phyloP scores from a whole-genome alignment of 2,797 vertebrate species.

The Gallinago solitaria region DNA sequence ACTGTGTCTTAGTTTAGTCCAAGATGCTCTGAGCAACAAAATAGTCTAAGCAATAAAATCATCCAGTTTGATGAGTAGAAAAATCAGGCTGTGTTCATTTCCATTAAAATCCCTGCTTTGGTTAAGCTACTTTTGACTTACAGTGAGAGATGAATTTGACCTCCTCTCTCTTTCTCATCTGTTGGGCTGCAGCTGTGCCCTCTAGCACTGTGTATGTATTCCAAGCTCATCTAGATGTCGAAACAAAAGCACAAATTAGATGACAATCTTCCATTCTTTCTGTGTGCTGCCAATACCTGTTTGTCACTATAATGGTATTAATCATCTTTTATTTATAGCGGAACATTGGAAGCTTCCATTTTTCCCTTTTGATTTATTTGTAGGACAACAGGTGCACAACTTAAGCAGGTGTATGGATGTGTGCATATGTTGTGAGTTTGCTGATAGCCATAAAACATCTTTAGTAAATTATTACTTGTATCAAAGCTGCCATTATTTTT shows the following conservation, averaged over 20 bases:
- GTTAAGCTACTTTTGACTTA: constrained; percentile 51
- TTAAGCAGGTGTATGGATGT: not conserved
- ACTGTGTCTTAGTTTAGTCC: not conserved
- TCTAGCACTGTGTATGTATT: constrained; percentile 13
- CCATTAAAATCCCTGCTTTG: constrained; percentile 2
- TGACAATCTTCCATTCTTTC: constrained; percentile 59
- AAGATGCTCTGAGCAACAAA: not conserved
- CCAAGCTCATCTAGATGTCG: constrained; percentile 29
- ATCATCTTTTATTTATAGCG: constrained; percentile 41
- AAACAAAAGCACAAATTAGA: constrained; percentile 51
- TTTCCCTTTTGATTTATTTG: constrained; percentile 5
- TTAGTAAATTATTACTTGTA: constrained; percentile 56
- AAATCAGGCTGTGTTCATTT: constrained; percentile 14
- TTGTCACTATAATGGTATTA: constrained; percentile 43
- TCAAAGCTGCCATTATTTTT: constrained; percentile 46
- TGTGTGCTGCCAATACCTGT: constrained; percentile 38
- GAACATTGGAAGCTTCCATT: constrained; percentile 26
- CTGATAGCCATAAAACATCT: constrained; percentile 39
- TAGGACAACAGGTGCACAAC: constrained; percentile 47
- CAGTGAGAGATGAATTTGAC: constrained; percentile 16
- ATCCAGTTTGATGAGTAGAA: not conserved
- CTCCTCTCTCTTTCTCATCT: constrained; percentile 26
- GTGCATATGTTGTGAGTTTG: constrained; percentile 27
- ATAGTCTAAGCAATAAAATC: not conserved
- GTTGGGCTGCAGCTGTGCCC: constrained; percentile 34